Percentiles rank a stretch among this genome's conserved stretches.
Conservation (phyloP, 2,797 vertebrate genomes). For the Sebastes minor region DNA sequence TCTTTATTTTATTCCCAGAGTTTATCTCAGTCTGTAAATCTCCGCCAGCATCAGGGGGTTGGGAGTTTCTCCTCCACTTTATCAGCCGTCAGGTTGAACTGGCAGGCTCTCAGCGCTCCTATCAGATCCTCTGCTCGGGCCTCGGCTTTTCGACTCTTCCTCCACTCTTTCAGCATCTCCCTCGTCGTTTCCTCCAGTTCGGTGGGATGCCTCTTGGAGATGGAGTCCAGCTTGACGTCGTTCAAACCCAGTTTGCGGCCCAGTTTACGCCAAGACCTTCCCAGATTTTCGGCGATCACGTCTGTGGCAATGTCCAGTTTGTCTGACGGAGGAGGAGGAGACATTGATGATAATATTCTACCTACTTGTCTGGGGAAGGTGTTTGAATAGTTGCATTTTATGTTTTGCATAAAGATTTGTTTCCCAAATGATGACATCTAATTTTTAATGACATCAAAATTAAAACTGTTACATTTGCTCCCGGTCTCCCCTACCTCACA, state of each 20-base stretch:
- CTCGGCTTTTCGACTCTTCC: conserved; percentile 48
- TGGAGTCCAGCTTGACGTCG: conserved; percentile 79
- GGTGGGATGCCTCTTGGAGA: conserved; percentile 66
- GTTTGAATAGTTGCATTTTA: too few relatives aligned
- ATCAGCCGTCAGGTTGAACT: conserved; percentile 86
- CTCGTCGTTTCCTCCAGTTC: conserved; percentile 78
- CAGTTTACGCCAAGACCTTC: conserved; percentile 82
- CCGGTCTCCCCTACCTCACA: too few relatives aligned
- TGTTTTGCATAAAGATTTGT: too few relatives aligned
- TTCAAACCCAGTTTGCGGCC: conserved; percentile 82
- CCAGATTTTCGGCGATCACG: conserved; percentile 77
- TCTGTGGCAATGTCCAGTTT: conserved; percentile 73
- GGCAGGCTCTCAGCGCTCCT: conserved; percentile 79
- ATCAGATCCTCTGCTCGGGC: conserved; percentile 77
- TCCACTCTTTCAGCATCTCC: conserved; percentile 86
- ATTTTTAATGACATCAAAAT: too few relatives aligned
- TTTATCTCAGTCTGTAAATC: not conserved
- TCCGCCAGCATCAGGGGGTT: rapidly evolving
- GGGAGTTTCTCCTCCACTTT: conserved; percentile 60
- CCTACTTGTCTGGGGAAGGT: rapidly evolving
- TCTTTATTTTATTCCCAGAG: not conserved
- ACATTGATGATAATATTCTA: not conserved
- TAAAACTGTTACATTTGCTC: too few relatives aligned
- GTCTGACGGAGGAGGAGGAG: conserved; percentile 48
- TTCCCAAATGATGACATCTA: too few relatives aligned